Evolutionary conservation across 92 coral and sea anemone genomes (phyloP).

Genomic region (Palythoa grandiflora): DNA sequence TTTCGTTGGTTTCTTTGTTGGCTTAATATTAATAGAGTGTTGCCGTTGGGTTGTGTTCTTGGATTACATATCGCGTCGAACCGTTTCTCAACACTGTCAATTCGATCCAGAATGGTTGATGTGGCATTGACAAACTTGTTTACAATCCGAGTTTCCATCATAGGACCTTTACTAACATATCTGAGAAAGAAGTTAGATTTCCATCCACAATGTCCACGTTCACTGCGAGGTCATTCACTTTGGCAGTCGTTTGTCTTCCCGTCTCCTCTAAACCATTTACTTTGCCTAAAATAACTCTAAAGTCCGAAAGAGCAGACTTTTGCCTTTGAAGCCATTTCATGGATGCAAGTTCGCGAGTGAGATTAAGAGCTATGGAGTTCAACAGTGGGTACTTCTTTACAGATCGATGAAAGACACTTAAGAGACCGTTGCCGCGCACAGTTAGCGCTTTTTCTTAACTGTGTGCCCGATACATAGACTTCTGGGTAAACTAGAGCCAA

Average conservation of each 20-base stretch:
- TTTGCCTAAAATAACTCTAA: not conserved
- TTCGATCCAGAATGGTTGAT: not conserved
- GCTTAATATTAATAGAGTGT: not conserved
- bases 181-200: slow-evolving; percentile 11
- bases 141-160: not conserved
- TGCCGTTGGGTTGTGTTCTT: not conserved
- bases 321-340: not conserved
- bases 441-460: too few species aligned
- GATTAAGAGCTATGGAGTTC: too few species aligned
- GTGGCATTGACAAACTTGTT: slow-evolving; percentile 11
- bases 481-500: too few species aligned
- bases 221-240: not conserved
- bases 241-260: not conserved
- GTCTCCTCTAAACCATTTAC: not conserved
- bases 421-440: too few species aligned
- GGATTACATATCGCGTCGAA: not conserved
- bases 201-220: not conserved
- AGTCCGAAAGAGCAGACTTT: not conserved
- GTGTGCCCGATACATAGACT: too few species aligned
- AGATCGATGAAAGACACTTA: too few species aligned
- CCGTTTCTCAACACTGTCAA: not conserved
- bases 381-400: too few species aligned
- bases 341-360: too few species aligned
- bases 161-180: not conserved
- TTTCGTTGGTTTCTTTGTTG: not conserved